Percentiles rank a stretch among this genome's conserved stretches.
Evolutionary conservation across 2,113 vertebrate species (phyloP).

Genomic region (Dipodomys spectabilis): DNA sequence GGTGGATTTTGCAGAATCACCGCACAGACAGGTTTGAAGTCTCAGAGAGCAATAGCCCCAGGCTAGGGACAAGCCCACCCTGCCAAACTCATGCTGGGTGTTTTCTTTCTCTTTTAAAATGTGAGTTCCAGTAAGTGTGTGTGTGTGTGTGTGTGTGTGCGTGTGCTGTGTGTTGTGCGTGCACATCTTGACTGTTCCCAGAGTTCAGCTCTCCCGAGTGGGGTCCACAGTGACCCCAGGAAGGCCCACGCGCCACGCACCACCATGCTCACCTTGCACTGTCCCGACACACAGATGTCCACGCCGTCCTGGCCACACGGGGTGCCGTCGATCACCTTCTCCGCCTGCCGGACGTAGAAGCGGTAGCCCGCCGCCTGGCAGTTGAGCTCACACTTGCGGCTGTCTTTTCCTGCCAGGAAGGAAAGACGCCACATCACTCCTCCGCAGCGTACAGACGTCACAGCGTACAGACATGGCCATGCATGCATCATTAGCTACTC

Average conservation of each 20-base stretch:
- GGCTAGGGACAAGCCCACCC: neutral
- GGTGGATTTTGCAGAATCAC: too few species aligned
- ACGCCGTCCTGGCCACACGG: conserved; percentile 92
- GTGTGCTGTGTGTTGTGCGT: too few species aligned
- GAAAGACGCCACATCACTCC: neutral
- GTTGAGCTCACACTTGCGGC: conserved; percentile 94
- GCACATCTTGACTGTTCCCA: too few species aligned
- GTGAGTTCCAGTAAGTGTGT: neutral
- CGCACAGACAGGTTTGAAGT: too few species aligned
- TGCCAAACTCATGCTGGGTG: neutral
- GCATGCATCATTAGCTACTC: too few species aligned
- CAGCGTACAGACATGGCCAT: too few species aligned
- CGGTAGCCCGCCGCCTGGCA: conserved; percentile 95
- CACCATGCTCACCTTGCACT: conserved; percentile 91
- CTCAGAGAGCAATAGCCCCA: neutral
- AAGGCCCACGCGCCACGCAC: too few species aligned
- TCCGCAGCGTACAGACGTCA: neutral
- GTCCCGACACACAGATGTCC: conserved; percentile 92
- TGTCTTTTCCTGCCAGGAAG: conserved; percentile 86
- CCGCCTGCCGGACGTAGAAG: conserved; percentile 94
- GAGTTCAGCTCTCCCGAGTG: neutral
- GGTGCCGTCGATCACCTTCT: conserved; percentile 93
- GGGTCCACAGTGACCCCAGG: neutral
- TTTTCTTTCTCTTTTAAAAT: conserved; percentile 16
- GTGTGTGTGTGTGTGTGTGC: too few species aligned